These are phyloP conservation scores for Lasioglossum zephyrum DNA, from an alignment of 2,888 invertebrate species.

Conservation along the genomic window DNA sequence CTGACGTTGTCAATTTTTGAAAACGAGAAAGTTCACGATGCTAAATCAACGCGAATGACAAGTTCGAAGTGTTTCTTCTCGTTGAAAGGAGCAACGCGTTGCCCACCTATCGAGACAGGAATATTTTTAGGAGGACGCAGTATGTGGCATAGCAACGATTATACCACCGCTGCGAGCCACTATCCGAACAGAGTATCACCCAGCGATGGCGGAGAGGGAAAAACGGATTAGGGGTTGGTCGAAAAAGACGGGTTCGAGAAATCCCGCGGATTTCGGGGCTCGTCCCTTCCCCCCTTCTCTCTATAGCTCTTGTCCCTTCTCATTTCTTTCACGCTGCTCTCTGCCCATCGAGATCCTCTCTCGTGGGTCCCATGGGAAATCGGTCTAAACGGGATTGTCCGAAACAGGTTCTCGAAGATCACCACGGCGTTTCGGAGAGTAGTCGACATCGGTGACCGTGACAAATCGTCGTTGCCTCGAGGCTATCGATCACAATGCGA, in stretches of 20 bases:
- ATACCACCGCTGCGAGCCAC: slow-evolving; percentile 67
- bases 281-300: not conserved
- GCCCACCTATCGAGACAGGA: not conserved
- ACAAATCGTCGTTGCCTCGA: slow-evolving; percentile 61
- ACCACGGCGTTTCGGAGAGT: slow-evolving; percentile 52
- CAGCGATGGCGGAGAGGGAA: slow-evolving; percentile 38
- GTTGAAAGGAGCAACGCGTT: not conserved
- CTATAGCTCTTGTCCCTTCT: slow-evolving; percentile 11
- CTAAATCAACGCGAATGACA: too few relatives aligned
- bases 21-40: not conserved
- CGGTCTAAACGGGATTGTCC: slow-evolving; percentile 67
- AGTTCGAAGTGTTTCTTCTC: not conserved
- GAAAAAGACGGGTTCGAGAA: slow-evolving; percentile 68
- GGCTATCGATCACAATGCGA: slow-evolving; percentile 42
- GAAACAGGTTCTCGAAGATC: slow-evolving; percentile 71
- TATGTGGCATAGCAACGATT: slow-evolving; percentile 48
- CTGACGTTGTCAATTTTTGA: not conserved
- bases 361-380: slow-evolving; percentile 68
- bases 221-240: slow-evolving; percentile 70
- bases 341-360: slow-evolving; percentile 52
- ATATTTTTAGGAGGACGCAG: slow-evolving; percentile 68
- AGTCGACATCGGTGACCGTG: slow-evolving; percentile 63
- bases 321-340: slow-evolving; percentile 26
- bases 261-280: slow-evolving; percentile 71
- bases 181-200: slow-evolving; percentile 61